Conservation (phyloP, 2,113 vertebrate species). For the Colistium nudipinnis region DNA sequence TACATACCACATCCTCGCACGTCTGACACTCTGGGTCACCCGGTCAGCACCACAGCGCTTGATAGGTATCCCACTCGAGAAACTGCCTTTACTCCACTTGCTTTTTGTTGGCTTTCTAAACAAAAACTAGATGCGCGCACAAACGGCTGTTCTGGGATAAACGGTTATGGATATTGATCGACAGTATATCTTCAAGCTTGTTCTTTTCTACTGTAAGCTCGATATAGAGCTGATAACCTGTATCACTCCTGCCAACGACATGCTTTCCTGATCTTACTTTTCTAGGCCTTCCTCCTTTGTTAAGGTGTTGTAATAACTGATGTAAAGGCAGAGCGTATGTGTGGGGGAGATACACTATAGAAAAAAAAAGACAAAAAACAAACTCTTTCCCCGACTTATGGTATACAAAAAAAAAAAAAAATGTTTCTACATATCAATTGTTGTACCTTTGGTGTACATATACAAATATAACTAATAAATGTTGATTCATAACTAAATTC, state of each 20-base stretch:
- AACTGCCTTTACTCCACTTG: constrained; percentile 66
- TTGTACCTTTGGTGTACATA: constrained; percentile 96
- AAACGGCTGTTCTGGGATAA: constrained; percentile 47
- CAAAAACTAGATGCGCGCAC: constrained; percentile 56
- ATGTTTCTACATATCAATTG: constrained; percentile 90
- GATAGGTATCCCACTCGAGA: constrained; percentile 25
- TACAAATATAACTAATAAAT: constrained; percentile 96
- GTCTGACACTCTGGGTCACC: constrained; percentile 16
- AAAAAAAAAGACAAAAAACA: constrained; percentile 62
- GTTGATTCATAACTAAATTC: constrained; percentile 90
- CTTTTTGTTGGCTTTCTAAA: constrained; percentile 52
- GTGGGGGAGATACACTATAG: constrained; percentile 68
- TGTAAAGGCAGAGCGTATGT: constrained; percentile 74
- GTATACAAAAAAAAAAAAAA: constrained; percentile 79
- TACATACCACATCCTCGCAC: constrained; percentile 17
- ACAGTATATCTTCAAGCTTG: constrained; percentile 49
- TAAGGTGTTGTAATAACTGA: constrained; percentile 86
- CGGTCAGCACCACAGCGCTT: constrained; percentile 10
- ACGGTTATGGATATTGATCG: constrained; percentile 37
- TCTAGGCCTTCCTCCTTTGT: constrained; percentile 82
- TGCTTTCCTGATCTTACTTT: constrained; percentile 73
- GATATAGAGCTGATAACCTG: constrained; percentile 52
- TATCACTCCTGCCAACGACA: constrained; percentile 53
- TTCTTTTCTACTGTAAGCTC: constrained; percentile 66
- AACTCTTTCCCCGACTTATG: constrained; percentile 80